Evolutionary conservation across 2,888 invertebrate species (phyloP).

Genomic region (Molanna angustata): DNA sequence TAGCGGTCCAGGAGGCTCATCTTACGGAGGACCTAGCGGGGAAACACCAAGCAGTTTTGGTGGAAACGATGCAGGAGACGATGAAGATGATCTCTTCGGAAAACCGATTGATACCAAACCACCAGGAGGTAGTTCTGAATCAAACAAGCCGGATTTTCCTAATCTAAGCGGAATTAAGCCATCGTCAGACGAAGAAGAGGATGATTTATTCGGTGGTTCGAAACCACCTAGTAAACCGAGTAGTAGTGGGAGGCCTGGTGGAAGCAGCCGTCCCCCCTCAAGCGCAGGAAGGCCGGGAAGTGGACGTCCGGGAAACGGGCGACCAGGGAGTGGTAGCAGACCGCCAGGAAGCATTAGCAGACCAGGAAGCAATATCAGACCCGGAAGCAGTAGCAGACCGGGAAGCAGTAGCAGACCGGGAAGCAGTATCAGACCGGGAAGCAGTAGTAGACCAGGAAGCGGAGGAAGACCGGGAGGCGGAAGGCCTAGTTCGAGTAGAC

Average conservation of each 20-base stretch:
- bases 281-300: slow-evolving; percentile 7
- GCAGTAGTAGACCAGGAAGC: slow-evolving; percentile 33
- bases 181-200: slow-evolving; percentile 23
- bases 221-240: slow-evolving; percentile 28
- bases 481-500: slow-evolving; percentile 27
- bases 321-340: slow-evolving; percentile 5
- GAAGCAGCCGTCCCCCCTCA: slow-evolving; percentile 12
- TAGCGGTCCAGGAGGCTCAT: slow-evolving; percentile 1
- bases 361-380: slow-evolving; percentile 35
- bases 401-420: slow-evolving; percentile 21
- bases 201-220: slow-evolving; percentile 29
- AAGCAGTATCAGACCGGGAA: slow-evolving; percentile 30
- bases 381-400: slow-evolving; percentile 21
- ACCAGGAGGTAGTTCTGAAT: slow-evolving; percentile 18
- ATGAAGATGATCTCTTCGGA: slow-evolving; percentile 28
- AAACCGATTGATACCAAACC: slow-evolving; percentile 17
- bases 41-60: slow-evolving; percentile 24
- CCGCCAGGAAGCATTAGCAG: slow-evolving; percentile 14
- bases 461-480: slow-evolving; percentile 37
- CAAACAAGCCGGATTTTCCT: slow-evolving; percentile 19
- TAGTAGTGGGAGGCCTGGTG: slow-evolving; percentile 8
- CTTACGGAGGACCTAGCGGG: slow-evolving; percentile 16
- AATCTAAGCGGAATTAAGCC: slow-evolving; percentile 15
- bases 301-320: slow-evolving; percentile 12
- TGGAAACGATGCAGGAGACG: slow-evolving; percentile 23